Base-by-base conservation (phyloP, 1,140 invertebrate species). In the Drosophila kepulauana region DNA sequence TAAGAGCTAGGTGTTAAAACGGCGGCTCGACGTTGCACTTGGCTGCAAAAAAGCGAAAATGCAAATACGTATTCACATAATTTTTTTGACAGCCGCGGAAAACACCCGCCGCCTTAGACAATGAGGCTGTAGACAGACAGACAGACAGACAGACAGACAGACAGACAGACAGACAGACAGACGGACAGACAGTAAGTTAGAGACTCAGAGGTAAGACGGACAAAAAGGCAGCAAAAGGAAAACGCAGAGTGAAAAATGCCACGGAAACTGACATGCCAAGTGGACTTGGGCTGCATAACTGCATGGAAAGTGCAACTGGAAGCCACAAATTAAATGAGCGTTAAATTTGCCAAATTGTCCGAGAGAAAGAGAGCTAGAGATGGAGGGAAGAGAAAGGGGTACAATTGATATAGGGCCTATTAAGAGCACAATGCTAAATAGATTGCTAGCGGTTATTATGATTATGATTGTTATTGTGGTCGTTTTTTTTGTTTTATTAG, bases 341-440 rank as follows among this genome's bases (percentile, higher is more conserved):
- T 85, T 85, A 85, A 85, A 80, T 82, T 75, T 49, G 51, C 64
- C 30, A 64, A 79, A 82, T 61, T 58, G 64, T 67, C 35, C 2
- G 46, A 41, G n/a, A 41, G 48, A 35, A 10, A 33, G 11, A 13
- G 3, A 15, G n/a, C 8, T 45, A 45, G n/a, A 45, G 10, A 46
- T 0, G 11, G 7, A 7, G 8, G 8, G 7, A 61, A 30, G 16
- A 28, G 15, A 52, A 11, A 13, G 2, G 30, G 6, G 11, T 46
- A 35, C 13, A n/a, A 48, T 63, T 71, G 25, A 30, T 48, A 48
- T 49, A 57, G 68, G 51, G 51, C 43, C 59, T 48, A 71, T 71
- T 30, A 38, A 13, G 49, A 65, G 51, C 11, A 54, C 41, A 71
- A 71, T 57, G 61, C 51, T 71, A 56, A 70, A 63, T 43, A 57